Evolutionary conservation across 2,888 invertebrate species (phyloP).

Genomic region (Choreutis nemorana): DNA sequence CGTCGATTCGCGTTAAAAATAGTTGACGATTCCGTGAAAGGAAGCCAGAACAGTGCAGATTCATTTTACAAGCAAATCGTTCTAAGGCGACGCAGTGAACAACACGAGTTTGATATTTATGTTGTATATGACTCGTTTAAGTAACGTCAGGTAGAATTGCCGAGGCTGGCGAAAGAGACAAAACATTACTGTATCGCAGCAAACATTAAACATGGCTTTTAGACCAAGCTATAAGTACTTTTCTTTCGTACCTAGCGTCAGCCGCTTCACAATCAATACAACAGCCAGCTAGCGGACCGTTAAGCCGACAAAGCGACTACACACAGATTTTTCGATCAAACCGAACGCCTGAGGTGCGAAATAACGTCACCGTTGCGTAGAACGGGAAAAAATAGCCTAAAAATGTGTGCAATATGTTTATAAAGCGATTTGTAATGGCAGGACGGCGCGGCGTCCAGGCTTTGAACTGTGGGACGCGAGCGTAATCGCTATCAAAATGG

Average conservation of each 20-base stretch:
- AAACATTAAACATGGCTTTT: conserved; percentile 39
- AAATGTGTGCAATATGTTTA: conserved; percentile 57
- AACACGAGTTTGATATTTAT: no score
- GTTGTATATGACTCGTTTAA: no score
- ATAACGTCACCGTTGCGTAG: conserved; percentile 38
- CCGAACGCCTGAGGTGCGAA: no score
- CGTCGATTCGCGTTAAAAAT: no score
- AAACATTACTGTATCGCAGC: no score
- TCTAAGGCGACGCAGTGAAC: no score
- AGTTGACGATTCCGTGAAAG: no score
- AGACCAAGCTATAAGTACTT: conserved; percentile 28
- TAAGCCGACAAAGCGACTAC: conserved; percentile 9
- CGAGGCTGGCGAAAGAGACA: no score
- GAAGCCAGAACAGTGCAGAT: no score
- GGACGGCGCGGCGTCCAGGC: conserved; percentile 47
- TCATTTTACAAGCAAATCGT: no score
- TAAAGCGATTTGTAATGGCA: conserved; percentile 34
- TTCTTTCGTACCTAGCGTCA: conserved; percentile 25
- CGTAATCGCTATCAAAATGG: conserved; percentile 66
- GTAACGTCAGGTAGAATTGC: no score
- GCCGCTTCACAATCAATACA: conserved; percentile 44
- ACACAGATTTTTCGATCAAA: no score
- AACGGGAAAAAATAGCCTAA: conserved; percentile 59
- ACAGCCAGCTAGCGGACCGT: conserved; percentile 20
- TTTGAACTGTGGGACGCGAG: conserved; percentile 52